Percentiles rank a stretch among this genome's conserved stretches.
phyloP scores from a whole-genome alignment of 1,140 invertebrate species.

The Leptinotarsa undecemlineata region DNA sequence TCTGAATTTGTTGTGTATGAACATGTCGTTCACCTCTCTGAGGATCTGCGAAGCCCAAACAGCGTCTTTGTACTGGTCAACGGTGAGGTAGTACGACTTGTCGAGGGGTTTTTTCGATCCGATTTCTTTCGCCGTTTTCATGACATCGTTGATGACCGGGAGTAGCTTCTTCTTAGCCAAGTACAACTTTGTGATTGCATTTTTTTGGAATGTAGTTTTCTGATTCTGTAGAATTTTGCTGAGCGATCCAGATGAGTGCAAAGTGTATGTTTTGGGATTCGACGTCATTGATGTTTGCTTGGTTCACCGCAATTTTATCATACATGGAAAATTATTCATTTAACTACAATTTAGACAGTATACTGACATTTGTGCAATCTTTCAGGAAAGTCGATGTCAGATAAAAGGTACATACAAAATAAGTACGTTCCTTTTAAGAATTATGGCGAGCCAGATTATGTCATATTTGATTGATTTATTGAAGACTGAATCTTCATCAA shows the following conservation, averaged over 20 bases:
- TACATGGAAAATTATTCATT: background rate
- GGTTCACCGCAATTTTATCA: constrained; percentile 17
- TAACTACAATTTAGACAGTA: too few species aligned
- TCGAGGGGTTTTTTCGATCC: background rate
- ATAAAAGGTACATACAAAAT: too few species aligned
- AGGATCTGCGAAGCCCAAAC: constrained; percentile 30
- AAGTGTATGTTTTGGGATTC: constrained; percentile 15
- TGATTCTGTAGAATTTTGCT: constrained; percentile 7
- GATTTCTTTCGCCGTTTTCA: constrained; percentile 16
- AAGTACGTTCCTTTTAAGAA: too few species aligned
- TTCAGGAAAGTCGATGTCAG: too few species aligned
- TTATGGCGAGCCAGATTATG: too few species aligned
- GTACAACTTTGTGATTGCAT: constrained; percentile 18
- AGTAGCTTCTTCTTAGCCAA: constrained; percentile 26
- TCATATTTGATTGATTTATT: too few species aligned
- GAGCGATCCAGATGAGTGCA: constrained; percentile 12
- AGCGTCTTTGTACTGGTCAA: constrained; percentile 30
- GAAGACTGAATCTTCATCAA: too few species aligned
- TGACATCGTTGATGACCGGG: constrained; percentile 26
- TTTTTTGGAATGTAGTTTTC: background rate
- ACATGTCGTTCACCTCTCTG: constrained; percentile 24
- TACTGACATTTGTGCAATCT: too few species aligned
- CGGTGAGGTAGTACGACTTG: constrained; percentile 20
- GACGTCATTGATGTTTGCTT: constrained; percentile 19
- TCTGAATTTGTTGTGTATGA: constrained; percentile 5